Conservation (phyloP, 2,113 vertebrate genomes). For the Ctenodactylus gundi region DNA sequence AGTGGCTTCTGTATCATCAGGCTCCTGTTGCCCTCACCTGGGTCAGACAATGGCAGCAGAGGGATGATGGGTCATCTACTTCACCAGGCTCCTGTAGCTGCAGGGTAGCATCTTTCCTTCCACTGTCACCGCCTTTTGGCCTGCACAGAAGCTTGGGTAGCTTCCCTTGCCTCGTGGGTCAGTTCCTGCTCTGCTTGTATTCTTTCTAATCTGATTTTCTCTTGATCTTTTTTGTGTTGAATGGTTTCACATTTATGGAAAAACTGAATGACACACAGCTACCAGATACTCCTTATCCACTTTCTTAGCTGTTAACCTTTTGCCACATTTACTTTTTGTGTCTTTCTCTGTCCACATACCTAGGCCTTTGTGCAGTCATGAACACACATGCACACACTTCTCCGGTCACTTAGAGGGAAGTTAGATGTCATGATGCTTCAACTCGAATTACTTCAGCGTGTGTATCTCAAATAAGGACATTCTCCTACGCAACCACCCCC, state of each 20-base stretch:
- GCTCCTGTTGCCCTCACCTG: background rate
- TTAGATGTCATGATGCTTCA: background rate
- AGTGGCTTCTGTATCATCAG: background rate
- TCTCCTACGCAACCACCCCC: background rate
- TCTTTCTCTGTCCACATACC: background rate
- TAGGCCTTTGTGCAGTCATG: too few species aligned
- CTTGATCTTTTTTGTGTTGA: background rate
- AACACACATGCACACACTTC: background rate
- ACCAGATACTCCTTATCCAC: background rate
- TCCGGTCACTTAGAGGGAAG: background rate
- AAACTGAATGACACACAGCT: background rate
- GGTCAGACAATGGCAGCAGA: background rate
- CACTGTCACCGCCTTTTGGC: fast-evolving
- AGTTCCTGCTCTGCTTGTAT: background rate
- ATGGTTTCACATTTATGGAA: background rate
- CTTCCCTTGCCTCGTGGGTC: background rate
- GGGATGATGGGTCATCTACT: background rate
- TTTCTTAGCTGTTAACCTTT: slow-evolving; percentile 1
- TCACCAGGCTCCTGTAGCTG: background rate
- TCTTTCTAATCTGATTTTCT: background rate
- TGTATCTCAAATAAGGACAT: background rate
- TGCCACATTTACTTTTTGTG: background rate
- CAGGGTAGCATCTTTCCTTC: background rate
- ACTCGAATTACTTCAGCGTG: background rate
- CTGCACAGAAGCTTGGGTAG: background rate